These are phyloP conservation scores for Siniperca knerii DNA, from an alignment of 2,113 vertebrate species.

Conservation along the genomic window DNA sequence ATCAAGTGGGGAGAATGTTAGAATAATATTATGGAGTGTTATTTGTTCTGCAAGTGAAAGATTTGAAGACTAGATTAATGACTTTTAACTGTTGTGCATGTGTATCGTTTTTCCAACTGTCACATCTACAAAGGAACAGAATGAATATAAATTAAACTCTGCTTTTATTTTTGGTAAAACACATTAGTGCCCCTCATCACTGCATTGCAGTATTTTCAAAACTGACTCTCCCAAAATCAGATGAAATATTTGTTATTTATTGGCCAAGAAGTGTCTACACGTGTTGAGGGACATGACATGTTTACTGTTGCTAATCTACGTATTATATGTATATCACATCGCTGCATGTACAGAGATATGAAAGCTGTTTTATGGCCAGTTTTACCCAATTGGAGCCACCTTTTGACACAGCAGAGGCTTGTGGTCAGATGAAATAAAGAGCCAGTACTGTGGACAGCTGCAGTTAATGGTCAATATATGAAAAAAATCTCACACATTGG, in stretches of 20 bases:
- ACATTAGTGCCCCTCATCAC: background rate
- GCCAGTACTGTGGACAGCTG: background rate
- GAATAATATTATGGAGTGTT: background rate
- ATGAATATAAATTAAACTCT: background rate
- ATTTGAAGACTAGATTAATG: background rate
- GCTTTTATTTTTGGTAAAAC: background rate
- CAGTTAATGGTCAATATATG: slow-evolving; percentile 8
- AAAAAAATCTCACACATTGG: slow-evolving; percentile 1
- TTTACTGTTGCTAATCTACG: background rate
- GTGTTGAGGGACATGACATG: background rate
- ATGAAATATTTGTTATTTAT: background rate
- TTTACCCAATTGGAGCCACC: background rate
- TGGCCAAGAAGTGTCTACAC: background rate
- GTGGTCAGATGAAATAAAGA: background rate
- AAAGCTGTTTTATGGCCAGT: background rate
- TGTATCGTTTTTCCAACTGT: background rate
- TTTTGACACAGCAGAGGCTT: background rate
- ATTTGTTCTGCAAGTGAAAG: background rate
- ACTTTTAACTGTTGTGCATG: background rate
- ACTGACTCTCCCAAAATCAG: background rate
- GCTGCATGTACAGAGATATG: background rate
- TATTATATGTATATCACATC: background rate
- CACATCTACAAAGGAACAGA: background rate
- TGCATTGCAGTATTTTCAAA: background rate
- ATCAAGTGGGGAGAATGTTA: background rate